Conservation (phyloP, 1,140 invertebrate genomes). For the Pseudomyrmex concolor region DNA sequence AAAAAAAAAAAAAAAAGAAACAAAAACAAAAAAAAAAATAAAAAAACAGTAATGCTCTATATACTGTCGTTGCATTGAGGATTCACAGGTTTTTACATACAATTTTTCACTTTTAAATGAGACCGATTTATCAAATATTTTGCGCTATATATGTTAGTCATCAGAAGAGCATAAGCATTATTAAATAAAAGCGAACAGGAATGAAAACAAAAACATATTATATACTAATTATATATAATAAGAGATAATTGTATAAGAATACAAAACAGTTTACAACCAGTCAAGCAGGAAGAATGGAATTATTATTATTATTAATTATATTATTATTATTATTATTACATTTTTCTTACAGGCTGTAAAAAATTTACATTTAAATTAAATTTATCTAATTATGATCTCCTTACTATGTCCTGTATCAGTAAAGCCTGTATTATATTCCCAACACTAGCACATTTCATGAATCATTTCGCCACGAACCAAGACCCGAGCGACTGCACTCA, state of each 20-base stretch:
- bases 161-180: slow-evolving; percentile 69
- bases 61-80: slow-evolving; percentile 79
- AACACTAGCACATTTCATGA: slow-evolving; percentile 3
- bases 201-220: slow-evolving; percentile 76
- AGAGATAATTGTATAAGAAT: slow-evolving; percentile 84
- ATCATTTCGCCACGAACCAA: slow-evolving; percentile 14
- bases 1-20: slow-evolving; percentile 67
- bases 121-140: slow-evolving; percentile 79
- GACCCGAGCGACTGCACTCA: not conserved
- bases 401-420: slow-evolving; percentile 40
- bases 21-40: slow-evolving; percentile 11
- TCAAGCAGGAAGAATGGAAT: slow-evolving; percentile 81
- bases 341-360: slow-evolving; percentile 84
- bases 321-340: slow-evolving; percentile 81
- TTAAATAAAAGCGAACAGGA: slow-evolving; percentile 67
- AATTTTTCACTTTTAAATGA: slow-evolving; percentile 82
- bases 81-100: slow-evolving; percentile 82
- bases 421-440: slow-evolving; percentile 29
- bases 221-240: slow-evolving; percentile 79
- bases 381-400: slow-evolving; percentile 82
- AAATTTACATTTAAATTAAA: slow-evolving; percentile 84
- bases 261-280: slow-evolving; percentile 80
- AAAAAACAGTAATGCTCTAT: slow-evolving; percentile 79
- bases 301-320: slow-evolving; percentile 73
- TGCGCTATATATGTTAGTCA: slow-evolving; percentile 76